Base-by-base conservation (phyloP, 2,888 invertebrate species). In the Timema podura region DNA sequence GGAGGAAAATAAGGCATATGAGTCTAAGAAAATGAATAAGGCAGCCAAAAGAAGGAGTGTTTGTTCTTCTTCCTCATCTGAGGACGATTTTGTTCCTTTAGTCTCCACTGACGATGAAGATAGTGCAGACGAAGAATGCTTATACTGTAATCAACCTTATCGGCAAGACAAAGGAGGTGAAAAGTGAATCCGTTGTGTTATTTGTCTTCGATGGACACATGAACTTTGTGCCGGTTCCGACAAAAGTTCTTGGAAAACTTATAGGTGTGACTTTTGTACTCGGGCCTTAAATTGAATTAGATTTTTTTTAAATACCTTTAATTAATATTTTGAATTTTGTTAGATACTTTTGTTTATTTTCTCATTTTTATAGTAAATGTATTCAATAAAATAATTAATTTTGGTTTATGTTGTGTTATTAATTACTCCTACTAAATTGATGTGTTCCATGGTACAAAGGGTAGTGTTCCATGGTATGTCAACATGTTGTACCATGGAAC, bases 111-210 rank as follows among this genome's bases (percentile, higher is more conserved):
- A 65, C 47, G 47, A 65, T 8, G 46, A 47, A 3, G 47, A 65
- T 5, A 47, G 65, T 45, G 65, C 6, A 10, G 65, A 65, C 7
- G 48, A 65, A 47, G 46, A 65, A 65, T 65, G 65, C 65, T 46
- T 65, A 65, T 48, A 45, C 45, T 65, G 13, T 65, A 5, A 9
- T 46, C 2, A 65, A 65, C 15, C 11, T n/a, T 48, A 65, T 48
- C 48, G 10, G 16, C 44, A 1, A 48, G 65, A 65, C 65, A 65
- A 5, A 15, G 47, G 10, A 47, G 65, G 65, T n/a, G 65, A 65
- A 6, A 11, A 65, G 48, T 48, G n/a, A 48, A 48, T 65, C 10
- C 10, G 15, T 47, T 65, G 65, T 16, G 5, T 48, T n/a, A 46
- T 48, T 48, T 65, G 5, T 48, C 48, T 15, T 48, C 65, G 65